A percentile compares a stretch with the other conserved stretches of the same genome.
Evolutionary conservation across 1,140 invertebrate genomes (phyloP).

Genomic region (Pachypsylla venusta): DNA sequence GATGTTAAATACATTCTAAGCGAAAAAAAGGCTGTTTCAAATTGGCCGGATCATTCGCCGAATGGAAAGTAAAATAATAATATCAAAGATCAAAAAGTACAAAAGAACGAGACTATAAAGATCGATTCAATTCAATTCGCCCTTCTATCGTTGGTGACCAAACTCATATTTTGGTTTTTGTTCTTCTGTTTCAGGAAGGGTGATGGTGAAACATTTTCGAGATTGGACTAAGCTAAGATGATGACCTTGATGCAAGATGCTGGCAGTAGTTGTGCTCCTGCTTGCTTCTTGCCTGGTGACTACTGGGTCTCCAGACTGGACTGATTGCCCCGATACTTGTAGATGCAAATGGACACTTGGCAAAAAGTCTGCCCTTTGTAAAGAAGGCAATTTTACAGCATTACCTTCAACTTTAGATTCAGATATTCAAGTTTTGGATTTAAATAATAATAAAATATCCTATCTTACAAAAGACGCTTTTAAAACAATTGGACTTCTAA

Average conservation of each 20-base stretch:
- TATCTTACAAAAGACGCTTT: constrained; percentile 64
- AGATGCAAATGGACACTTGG: constrained; percentile 78
- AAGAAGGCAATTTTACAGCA: constrained; percentile 53
- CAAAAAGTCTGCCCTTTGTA: constrained; percentile 71
- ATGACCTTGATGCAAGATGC: constrained; percentile 16
- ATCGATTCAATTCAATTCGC: too few species aligned
- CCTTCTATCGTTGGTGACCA: too few species aligned
- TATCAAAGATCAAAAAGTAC: too few species aligned
- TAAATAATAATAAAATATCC: constrained; percentile 62
- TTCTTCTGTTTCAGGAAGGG: background rate
- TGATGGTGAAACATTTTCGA: background rate
- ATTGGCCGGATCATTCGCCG: too few species aligned
- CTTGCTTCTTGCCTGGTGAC: constrained; percentile 18
- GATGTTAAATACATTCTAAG: too few species aligned
- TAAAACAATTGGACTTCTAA: constrained; percentile 56
- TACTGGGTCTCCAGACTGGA: constrained; percentile 45
- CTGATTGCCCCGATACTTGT: constrained; percentile 62
- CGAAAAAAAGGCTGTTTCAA: too few species aligned
- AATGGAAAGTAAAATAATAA: too few species aligned
- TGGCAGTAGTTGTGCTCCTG: constrained; percentile 18
- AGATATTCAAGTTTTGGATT: constrained; percentile 71
- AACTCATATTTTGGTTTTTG: too few species aligned
- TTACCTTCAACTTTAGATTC: constrained; percentile 56
- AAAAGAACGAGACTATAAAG: too few species aligned
- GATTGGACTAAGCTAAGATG: background rate